phyloP scores from a whole-genome alignment of 2,888 invertebrate species.

The Lasioglossum marginatum region DNA sequence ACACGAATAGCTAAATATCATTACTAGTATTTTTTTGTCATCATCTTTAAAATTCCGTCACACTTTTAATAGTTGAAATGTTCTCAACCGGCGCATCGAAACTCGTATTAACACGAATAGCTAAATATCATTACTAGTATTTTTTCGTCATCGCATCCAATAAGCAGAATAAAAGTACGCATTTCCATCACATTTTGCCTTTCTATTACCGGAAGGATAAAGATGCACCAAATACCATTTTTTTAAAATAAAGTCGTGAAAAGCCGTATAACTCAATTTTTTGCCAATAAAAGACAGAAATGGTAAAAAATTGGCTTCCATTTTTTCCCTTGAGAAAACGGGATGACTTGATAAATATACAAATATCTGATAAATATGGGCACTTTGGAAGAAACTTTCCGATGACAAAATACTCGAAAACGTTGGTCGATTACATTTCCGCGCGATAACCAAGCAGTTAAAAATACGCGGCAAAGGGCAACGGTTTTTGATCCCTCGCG shows the following conservation, averaged over 20 bases:
- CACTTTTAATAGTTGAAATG: slow-evolving; percentile 9
- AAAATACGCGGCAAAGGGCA: slow-evolving; percentile 39
- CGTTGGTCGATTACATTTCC: slow-evolving; percentile 21
- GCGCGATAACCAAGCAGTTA: slow-evolving; percentile 40
- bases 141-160: too few relatives aligned
- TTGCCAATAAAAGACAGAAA: too few relatives aligned
- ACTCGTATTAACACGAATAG: too few relatives aligned
- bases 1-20: neutral
- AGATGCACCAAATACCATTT: too few relatives aligned
- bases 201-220: too few relatives aligned
- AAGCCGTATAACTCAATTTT: too few relatives aligned
- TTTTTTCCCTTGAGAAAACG: too few relatives aligned
- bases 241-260: too few relatives aligned
- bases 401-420: neutral
- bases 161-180: too few relatives aligned
- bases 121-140: neutral
- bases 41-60: slow-evolving; percentile 61
- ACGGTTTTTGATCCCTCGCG: slow-evolving; percentile 38
- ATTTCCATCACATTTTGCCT: too few relatives aligned
- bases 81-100: neutral
- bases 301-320: too few relatives aligned
- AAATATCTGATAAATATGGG: neutral
- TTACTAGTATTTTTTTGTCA: too few relatives aligned
- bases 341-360: neutral
- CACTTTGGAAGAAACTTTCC: neutral